Evolutionary conservation across 30 jellyfish, hydroid and myxozoan genomes (phyloP).

Genomic region (Sanderia malayensis): DNA sequence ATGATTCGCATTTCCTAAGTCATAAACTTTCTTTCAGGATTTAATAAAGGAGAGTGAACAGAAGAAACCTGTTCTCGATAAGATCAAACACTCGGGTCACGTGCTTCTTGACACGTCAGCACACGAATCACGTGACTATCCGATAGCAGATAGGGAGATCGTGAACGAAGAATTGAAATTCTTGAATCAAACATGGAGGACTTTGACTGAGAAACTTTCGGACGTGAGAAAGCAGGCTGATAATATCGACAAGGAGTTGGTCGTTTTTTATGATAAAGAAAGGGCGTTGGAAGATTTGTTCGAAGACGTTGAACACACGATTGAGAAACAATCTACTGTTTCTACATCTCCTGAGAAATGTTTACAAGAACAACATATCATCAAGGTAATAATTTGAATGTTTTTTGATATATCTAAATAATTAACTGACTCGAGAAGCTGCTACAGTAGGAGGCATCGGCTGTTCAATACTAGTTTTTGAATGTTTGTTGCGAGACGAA

Average conservation of each 20-base stretch:
- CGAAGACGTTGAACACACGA: slow-evolving; percentile 55
- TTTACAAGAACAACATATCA: slow-evolving; percentile 33
- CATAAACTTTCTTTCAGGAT: slow-evolving; percentile 45
- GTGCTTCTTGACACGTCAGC: slow-evolving; percentile 60
- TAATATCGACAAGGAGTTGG: slow-evolving; percentile 62
- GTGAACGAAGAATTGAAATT: slow-evolving; percentile 66
- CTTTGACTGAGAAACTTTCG: slow-evolving; percentile 47
- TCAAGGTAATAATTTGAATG: too few species aligned
- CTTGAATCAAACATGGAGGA: slow-evolving; percentile 45
- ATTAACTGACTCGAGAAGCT: too few species aligned
- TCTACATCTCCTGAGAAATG: slow-evolving; percentile 75
- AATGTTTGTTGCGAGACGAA: too few species aligned
- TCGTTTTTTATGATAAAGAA: slow-evolving; percentile 53
- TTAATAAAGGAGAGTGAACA: slow-evolving; percentile 58
- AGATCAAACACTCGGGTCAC: slow-evolving; percentile 32
- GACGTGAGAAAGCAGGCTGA: slow-evolving; percentile 66
- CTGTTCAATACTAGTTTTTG: too few species aligned
- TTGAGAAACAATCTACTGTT: slow-evolving; percentile 55
- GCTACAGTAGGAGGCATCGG: too few species aligned
- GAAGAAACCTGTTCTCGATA: slow-evolving; percentile 52
- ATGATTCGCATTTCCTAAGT: too few species aligned
- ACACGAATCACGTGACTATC: slow-evolving; percentile 73
- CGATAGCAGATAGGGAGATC: slow-evolving; percentile 69
- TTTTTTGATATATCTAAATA: too few species aligned
- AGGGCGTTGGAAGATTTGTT: slow-evolving; percentile 59